phyloP scores from a whole-genome alignment of 2,113 vertebrate genomes.

The Catagonus wagneri region DNA sequence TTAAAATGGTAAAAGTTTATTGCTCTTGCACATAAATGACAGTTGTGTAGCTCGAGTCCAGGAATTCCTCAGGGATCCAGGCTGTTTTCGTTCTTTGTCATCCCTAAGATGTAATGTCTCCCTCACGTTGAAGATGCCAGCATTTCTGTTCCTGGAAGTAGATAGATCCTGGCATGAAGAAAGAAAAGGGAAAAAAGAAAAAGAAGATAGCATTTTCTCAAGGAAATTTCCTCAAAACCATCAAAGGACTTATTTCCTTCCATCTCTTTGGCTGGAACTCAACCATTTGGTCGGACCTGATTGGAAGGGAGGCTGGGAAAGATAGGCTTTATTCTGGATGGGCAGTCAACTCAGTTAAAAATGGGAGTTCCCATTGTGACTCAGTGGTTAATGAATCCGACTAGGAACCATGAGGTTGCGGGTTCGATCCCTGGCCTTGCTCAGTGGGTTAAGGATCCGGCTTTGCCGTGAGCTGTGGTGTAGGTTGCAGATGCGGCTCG shows the following conservation, averaged over 20 bases:
- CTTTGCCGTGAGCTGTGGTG: too few species aligned
- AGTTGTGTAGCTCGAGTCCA: background rate
- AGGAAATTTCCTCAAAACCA: slow-evolving; percentile 27
- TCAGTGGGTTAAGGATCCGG: too few species aligned
- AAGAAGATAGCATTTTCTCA: background rate
- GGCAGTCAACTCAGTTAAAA: background rate
- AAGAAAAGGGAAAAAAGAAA: fast-evolving
- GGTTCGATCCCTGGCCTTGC: too few species aligned
- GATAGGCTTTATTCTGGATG: background rate
- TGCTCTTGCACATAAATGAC: background rate
- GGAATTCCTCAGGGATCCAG: background rate
- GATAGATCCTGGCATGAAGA: background rate
- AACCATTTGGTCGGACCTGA: background rate
- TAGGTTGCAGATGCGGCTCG: too few species aligned
- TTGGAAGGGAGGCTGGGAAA: background rate
- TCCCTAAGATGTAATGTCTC: background rate
- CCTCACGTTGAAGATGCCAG: background rate
- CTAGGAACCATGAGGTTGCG: too few species aligned
- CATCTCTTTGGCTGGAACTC: background rate
- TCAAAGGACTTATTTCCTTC: background rate
- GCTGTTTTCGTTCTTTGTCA: background rate
- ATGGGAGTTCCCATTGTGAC: too few species aligned
- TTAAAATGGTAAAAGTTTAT: slow-evolving; percentile 15
- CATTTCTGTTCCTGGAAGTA: background rate
- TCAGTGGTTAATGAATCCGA: too few species aligned